phyloP scores from a whole-genome alignment of 1,140 invertebrate species.

The Ctenoplectra terminalis region DNA sequence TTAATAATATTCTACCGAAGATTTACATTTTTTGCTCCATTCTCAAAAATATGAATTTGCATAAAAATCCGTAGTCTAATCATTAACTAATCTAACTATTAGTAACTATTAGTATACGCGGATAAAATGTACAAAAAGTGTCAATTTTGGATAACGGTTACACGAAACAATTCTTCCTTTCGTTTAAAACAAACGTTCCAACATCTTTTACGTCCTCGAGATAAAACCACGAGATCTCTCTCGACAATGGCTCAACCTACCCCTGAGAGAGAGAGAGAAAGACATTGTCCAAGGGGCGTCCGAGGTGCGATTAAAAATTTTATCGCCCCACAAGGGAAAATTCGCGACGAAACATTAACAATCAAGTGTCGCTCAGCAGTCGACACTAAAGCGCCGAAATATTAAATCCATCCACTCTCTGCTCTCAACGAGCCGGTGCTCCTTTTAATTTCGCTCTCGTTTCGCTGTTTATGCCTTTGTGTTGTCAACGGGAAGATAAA shows the following conservation, averaged over 20 bases:
- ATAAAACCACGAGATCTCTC: not conserved
- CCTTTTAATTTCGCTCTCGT: not conserved
- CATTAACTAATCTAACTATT: too few relatives aligned
- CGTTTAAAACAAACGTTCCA: not conserved
- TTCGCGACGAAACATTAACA: conserved; percentile 8
- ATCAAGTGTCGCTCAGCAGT: not conserved
- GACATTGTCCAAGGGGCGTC: not conserved
- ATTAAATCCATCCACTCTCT: conserved; percentile 2
- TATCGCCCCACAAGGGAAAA: not conserved
- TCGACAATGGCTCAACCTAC: too few relatives aligned
- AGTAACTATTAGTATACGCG: too few relatives aligned
- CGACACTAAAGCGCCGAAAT: not conserved
- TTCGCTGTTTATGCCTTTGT: not conserved
- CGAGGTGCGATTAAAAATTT: conserved; percentile 24
- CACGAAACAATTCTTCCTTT: not conserved
- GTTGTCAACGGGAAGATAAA: not conserved
- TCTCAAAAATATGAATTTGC: too few relatives aligned
- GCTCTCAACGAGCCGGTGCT: not conserved
- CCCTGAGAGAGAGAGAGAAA: not conserved
- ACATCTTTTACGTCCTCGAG: too few relatives aligned
- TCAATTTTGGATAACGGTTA: too few relatives aligned
- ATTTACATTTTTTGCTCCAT: too few relatives aligned
- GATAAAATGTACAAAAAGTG: not conserved
- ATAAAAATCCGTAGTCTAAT: too few relatives aligned
- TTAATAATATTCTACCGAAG: too few relatives aligned